phyloP scores from a whole-genome alignment of 2,888 invertebrate species.

The Sceliomorpha sp. region DNA sequence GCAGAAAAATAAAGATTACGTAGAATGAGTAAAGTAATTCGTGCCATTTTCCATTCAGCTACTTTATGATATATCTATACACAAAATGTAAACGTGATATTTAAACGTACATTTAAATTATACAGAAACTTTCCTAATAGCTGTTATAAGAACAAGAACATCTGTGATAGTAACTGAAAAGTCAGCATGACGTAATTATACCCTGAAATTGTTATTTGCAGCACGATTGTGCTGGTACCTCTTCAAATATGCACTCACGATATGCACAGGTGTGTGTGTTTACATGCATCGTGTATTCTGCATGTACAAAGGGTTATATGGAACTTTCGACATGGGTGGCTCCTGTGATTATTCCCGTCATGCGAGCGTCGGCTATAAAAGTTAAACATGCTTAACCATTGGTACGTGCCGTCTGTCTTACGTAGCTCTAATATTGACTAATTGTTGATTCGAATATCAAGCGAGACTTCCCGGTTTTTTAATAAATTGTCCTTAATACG shows the following conservation, averaged over 20 bases:
- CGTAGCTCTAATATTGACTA: slow-evolving; percentile 58
- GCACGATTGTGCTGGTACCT: slow-evolving; percentile 30
- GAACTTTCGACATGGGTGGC: slow-evolving; percentile 70
- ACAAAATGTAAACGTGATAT: no score
- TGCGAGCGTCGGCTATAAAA: slow-evolving; percentile 72
- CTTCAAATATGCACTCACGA: slow-evolving; percentile 28
- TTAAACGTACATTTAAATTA: no score
- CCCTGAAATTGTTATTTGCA: slow-evolving; percentile 23
- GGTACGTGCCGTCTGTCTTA: slow-evolving; percentile 67
- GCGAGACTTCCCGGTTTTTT: slow-evolving; percentile 32
- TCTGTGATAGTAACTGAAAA: slow-evolving; percentile 5
- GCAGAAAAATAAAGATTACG: no score
- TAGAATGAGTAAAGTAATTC: no score
- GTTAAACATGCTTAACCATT: slow-evolving; percentile 74
- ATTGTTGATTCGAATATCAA: slow-evolving; percentile 53
- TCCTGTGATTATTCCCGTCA: slow-evolving; percentile 74
- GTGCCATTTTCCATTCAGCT: no score
- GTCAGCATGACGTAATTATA: slow-evolving; percentile 1
- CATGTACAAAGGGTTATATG: slow-evolving; percentile 43
- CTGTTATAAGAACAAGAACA: background rate
- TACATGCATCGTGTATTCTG: slow-evolving; percentile 45
- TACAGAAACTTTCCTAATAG: background rate
- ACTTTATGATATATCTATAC: no score
- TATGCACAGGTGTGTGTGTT: slow-evolving; percentile 39
- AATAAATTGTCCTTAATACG: no score